A percentile compares a stretch with the other conserved stretches of the same genome.
Conservation (phyloP, 2,797 vertebrate genomes). For the Gadopsis marmoratus region DNA sequence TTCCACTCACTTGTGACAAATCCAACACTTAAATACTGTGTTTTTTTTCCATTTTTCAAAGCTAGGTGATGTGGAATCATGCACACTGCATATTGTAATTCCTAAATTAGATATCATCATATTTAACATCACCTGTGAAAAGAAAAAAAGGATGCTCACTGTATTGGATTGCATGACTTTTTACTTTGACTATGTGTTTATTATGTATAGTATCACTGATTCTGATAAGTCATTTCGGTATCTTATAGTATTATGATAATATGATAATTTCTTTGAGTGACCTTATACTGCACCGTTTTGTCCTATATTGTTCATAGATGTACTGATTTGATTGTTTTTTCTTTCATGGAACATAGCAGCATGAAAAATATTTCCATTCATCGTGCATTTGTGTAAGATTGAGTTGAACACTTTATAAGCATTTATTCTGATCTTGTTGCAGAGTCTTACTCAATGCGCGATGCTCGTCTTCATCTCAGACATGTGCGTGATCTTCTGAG, state of each 20-base stretch:
- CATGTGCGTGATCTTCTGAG: conserved; percentile 94
- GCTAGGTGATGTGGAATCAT: background rate
- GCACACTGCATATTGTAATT: background rate
- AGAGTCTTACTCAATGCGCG: conserved; percentile 93
- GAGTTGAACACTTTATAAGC: background rate
- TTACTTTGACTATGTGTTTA: background rate
- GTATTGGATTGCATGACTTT: background rate
- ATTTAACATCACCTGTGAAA: background rate
- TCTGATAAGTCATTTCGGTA: background rate
- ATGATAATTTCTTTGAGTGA: background rate
- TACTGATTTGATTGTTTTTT: background rate
- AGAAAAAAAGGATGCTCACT: background rate
- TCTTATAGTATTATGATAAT: too few species aligned
- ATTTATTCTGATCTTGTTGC: conserved; percentile 28
- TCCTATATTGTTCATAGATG: background rate
- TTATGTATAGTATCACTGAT: background rate
- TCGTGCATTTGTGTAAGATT: background rate
- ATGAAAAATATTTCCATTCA: background rate
- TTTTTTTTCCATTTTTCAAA: background rate
- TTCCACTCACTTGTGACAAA: background rate
- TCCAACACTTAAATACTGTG: background rate
- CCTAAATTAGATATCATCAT: background rate
- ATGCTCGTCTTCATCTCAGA: conserved; percentile 93
- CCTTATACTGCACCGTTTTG: background rate
- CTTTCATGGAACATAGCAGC: background rate